These are phyloP conservation scores for Tribolium freemani DNA, from an alignment of 2,888 invertebrate genomes.

Conservation along the genomic window DNA sequence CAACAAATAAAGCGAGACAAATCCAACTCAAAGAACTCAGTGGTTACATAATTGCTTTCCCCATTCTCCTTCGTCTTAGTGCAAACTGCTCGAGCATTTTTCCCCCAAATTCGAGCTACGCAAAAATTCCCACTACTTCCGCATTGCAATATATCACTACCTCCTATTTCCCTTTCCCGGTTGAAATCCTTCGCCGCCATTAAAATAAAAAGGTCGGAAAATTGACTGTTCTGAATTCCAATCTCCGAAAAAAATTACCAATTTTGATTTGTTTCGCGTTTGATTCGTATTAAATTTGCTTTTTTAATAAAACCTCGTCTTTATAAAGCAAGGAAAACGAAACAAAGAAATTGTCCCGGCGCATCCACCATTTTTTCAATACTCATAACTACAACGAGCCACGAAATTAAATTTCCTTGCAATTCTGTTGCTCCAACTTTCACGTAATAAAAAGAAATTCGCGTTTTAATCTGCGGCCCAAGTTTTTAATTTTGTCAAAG, in stretches of 20 bases:
- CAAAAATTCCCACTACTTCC: background rate
- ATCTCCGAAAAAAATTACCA: background rate
- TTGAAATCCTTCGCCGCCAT: background rate
- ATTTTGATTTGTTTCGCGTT: background rate
- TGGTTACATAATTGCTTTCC: background rate
- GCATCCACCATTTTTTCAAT: background rate
- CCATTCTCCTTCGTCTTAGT: background rate
- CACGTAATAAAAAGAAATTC: background rate
- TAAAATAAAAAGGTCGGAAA: background rate
- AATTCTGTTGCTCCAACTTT: background rate
- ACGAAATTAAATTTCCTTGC: background rate
- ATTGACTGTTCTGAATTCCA: background rate
- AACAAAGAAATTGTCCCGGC: background rate
- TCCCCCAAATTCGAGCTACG: background rate
- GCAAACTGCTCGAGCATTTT: background rate
- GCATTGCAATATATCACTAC: background rate
- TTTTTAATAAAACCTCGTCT: background rate
- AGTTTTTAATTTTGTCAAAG: background rate
- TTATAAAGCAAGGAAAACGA: background rate
- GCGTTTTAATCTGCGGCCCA: background rate
- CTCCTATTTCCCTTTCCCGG: background rate
- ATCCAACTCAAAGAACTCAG: background rate
- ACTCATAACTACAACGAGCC: background rate
- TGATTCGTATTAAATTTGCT: too few relatives aligned
- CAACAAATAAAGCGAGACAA: background rate